These are phyloP conservation scores for Colaptes auratus DNA, from an alignment of 2,113 vertebrate genomes.

Conservation along the genomic window DNA sequence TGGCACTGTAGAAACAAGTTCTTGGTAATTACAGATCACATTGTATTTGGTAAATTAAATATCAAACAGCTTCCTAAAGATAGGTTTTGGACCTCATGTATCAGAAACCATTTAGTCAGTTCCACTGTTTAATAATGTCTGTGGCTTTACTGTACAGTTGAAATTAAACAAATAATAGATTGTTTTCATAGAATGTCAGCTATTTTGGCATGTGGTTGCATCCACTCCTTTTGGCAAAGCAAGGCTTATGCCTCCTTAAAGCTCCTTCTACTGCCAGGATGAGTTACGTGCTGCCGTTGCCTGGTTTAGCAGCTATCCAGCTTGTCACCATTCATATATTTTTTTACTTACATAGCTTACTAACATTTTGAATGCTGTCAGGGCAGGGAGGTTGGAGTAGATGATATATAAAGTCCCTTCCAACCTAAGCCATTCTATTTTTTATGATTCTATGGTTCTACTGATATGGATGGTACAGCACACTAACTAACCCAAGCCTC, in stretches of 20 bases:
- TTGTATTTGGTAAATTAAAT: neutral
- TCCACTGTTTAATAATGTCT: neutral
- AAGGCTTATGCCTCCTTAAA: neutral
- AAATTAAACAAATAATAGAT: neutral
- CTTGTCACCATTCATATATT: neutral
- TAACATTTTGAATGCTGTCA: neutral
- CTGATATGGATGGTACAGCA: neutral
- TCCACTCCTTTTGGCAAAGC: neutral
- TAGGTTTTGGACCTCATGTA: neutral
- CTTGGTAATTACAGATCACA: neutral
- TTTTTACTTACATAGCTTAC: neutral
- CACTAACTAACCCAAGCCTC: neutral
- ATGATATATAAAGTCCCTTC: no score
- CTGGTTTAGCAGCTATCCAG: neutral
- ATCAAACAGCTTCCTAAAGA: neutral
- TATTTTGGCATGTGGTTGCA: neutral
- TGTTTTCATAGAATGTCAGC: neutral
- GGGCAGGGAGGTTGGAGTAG: no score
- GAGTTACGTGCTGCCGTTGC: neutral
- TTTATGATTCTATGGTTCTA: no score
- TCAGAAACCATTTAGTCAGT: neutral
- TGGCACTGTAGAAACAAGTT: neutral
- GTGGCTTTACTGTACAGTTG: neutral
- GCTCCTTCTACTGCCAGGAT: neutral
- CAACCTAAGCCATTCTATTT: no score